phyloP scores from a whole-genome alignment of 2,888 invertebrate genomes.

The Amblyjoppa fuscipennis region DNA sequence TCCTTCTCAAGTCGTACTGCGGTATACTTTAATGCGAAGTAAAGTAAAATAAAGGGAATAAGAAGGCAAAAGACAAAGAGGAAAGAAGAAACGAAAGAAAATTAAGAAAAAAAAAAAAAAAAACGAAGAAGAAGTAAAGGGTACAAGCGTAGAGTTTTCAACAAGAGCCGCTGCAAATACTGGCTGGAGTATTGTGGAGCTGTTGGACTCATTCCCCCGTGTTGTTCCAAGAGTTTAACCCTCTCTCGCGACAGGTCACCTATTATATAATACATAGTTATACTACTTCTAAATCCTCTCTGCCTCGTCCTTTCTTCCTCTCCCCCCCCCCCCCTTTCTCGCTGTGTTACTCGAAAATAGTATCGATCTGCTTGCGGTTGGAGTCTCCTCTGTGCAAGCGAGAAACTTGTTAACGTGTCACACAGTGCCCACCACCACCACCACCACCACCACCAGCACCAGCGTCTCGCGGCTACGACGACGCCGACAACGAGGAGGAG shows the following conservation, averaged over 20 bases:
- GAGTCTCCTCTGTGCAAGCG: conserved; percentile 62
- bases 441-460: conserved; percentile 1
- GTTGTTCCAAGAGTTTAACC: conserved; percentile 53
- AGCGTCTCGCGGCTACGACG: conserved; percentile 62
- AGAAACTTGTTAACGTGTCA: conserved; percentile 70
- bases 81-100: neutral
- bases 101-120: conserved; percentile 5
- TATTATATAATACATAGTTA: conserved; percentile 45
- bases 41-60: conserved; percentile 63
- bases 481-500: conserved; percentile 51
- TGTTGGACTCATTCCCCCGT: conserved; percentile 43
- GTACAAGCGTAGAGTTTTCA: conserved; percentile 36
- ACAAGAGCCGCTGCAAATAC: conserved; percentile 1
- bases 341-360: conserved; percentile 67
- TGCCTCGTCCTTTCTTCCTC: conserved; percentile 13
- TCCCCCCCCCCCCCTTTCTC: conserved; percentile 16
- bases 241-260: conserved; percentile 45
- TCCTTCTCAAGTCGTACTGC: conserved; percentile 35
- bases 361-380: conserved; percentile 69
- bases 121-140: neutral
- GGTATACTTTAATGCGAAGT: conserved; percentile 57
- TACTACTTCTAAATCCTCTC: conserved; percentile 46
- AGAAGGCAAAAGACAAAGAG: conserved; percentile 23
- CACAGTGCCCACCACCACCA: conserved; percentile 53
- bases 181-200: neutral